Evolutionary conservation across 64 coral and sea anemone genomes (phyloP).

Genomic region (Porites australiensis): DNA sequence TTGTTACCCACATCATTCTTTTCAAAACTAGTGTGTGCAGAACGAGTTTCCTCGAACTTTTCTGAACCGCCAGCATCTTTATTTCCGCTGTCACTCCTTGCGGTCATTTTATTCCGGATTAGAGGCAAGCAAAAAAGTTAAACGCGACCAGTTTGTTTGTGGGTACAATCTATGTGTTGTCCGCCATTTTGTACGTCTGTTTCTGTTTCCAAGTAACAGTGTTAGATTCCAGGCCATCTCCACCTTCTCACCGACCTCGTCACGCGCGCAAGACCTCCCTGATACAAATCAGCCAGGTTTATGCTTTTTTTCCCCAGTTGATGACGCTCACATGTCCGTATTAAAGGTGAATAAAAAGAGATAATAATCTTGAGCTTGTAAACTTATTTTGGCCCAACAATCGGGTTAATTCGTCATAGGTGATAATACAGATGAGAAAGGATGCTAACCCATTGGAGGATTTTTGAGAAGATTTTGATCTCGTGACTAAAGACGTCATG

Average conservation of each 20-base stretch:
- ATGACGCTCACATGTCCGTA: too few species aligned
- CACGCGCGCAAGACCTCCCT: too few species aligned
- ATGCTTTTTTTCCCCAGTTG: too few species aligned
- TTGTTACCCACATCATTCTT: not conserved
- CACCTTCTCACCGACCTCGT: not conserved
- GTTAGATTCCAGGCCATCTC: not conserved
- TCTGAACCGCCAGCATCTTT: not conserved
- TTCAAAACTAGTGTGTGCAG: not conserved
- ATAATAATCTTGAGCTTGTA: too few species aligned
- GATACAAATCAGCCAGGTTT: too few species aligned
- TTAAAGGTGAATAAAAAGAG: too few species aligned
- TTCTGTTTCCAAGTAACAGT: conserved; percentile 27
- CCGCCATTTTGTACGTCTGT: conserved; percentile 40
- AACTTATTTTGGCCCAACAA: too few species aligned
- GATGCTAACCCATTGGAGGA: too few species aligned
- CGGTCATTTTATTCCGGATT: not conserved
- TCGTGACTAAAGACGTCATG: too few species aligned
- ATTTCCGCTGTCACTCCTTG: not conserved
- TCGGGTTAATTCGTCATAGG: too few species aligned
- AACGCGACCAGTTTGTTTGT: not conserved
- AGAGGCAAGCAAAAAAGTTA: not conserved
- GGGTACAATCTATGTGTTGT: not conserved
- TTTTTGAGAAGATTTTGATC: too few species aligned
- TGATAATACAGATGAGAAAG: too few species aligned
- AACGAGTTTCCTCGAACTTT: not conserved